Evolutionary conservation across 2,888 invertebrate species (phyloP).

Genomic region (Lasioglossum marginatum): DNA sequence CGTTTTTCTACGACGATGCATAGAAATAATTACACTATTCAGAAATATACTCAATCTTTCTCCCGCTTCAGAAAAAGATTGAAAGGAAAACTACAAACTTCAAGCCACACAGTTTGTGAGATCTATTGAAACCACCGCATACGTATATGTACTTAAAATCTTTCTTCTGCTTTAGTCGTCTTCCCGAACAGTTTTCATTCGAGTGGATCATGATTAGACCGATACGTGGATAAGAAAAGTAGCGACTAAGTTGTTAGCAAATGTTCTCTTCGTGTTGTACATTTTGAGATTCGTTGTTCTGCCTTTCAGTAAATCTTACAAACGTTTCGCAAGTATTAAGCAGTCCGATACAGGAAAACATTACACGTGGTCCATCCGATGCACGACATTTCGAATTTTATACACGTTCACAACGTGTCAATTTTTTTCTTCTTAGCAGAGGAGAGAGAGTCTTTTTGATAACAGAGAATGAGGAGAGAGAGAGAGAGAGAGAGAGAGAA

Average conservation of each 20-base stretch:
- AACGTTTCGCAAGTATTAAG: conserved; percentile 17
- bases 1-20: conserved; percentile 30
- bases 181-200: conserved; percentile 8
- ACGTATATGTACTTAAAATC: conserved; percentile 36
- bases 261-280: neutral
- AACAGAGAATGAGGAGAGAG: neutral
- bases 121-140: conserved; percentile 18
- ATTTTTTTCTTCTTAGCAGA: neutral
- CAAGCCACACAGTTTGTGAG: conserved; percentile 31
- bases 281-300: neutral
- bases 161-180: conserved; percentile 15
- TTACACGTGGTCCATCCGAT: conserved; percentile 17
- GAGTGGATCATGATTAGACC: conserved; percentile 1
- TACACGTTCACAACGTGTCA: conserved; percentile 14
- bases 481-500: neutral
- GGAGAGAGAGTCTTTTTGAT: neutral
- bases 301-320: conserved; percentile 46
- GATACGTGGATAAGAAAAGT: neutral
- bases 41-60: conserved; percentile 31
- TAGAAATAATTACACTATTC: conserved; percentile 1
- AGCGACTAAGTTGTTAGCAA: neutral
- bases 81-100: conserved; percentile 3
- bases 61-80: conserved; percentile 6
- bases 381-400: conserved; percentile 21
- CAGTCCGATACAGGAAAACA: neutral